phyloP scores from a whole-genome alignment of 2,113 vertebrate genomes.

The Jaculus jaculus region DNA sequence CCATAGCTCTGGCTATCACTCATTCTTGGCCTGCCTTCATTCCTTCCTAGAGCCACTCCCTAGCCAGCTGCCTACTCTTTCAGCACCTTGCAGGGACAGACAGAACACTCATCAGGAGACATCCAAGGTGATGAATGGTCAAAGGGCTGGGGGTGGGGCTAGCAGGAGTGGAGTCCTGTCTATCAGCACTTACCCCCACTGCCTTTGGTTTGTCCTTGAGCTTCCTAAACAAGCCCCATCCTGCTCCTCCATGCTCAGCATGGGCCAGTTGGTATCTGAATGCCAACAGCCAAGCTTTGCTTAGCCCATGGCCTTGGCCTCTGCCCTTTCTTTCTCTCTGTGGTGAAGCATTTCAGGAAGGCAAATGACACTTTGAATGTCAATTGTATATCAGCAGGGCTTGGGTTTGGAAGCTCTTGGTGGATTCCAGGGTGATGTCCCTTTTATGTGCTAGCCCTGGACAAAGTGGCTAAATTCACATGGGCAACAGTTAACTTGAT shows the following conservation, averaged over 20 bases:
- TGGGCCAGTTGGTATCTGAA: slow-evolving; percentile 41
- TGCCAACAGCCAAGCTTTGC: slow-evolving; percentile 57
- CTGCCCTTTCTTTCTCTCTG: neutral
- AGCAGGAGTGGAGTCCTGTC: neutral
- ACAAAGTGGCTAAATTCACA: slow-evolving; percentile 57
- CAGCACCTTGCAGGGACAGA: neutral
- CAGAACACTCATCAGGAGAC: neutral
- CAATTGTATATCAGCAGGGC: too few relatives aligned
- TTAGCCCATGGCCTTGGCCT: slow-evolving; percentile 38
- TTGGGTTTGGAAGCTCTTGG: neutral
- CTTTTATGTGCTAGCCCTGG: slow-evolving; percentile 45
- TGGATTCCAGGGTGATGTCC: neutral
- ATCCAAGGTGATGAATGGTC: neutral
- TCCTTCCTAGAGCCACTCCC: neutral
- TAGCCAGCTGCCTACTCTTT: neutral
- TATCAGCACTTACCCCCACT: neutral
- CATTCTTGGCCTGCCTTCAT: neutral
- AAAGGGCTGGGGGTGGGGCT: neutral
- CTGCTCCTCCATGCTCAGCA: slow-evolving; percentile 48
- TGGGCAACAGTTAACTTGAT: neutral
- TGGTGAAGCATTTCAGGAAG: neutral
- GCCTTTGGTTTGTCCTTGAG: slow-evolving; percentile 66
- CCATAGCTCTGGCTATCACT: neutral
- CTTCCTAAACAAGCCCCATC: slow-evolving; percentile 72
- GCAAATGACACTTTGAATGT: neutral